phyloP scores from a whole-genome alignment of 2,888 invertebrate species.

The Masnerella sp. region DNA sequence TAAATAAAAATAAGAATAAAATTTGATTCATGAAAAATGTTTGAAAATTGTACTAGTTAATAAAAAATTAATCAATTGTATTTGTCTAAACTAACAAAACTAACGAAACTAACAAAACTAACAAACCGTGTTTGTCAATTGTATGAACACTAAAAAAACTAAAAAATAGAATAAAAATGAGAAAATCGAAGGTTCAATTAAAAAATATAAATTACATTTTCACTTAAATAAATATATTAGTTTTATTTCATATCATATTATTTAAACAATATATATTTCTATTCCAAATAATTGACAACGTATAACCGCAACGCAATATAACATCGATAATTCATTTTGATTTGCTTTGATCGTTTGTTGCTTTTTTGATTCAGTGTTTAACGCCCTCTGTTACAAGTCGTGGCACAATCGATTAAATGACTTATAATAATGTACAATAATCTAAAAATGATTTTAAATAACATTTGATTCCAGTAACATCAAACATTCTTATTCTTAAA shows the following conservation, averaged over 20 bases:
- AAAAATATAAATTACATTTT: slow-evolving; percentile 22
- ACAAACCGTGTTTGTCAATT: too few species aligned
- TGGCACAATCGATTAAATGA: slow-evolving; percentile 29
- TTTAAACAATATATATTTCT: slow-evolving; percentile 70
- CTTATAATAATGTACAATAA: slow-evolving; percentile 27
- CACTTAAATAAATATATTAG: slow-evolving; percentile 73
- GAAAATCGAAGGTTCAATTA: not conserved
- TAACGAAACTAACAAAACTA: too few species aligned
- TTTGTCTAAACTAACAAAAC: too few species aligned
- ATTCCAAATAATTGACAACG: slow-evolving; percentile 67
- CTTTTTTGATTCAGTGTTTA: slow-evolving; percentile 5
- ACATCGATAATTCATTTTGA: slow-evolving; percentile 58
- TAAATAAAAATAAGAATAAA: too few species aligned
- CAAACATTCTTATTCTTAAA: slow-evolving; percentile 41
- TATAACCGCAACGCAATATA: slow-evolving; percentile 62
- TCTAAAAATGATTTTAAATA: slow-evolving; percentile 43
- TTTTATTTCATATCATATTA: slow-evolving; percentile 72
- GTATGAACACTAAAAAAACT: too few species aligned
- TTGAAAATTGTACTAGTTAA: too few species aligned
- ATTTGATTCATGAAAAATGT: too few species aligned
- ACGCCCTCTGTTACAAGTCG: slow-evolving; percentile 5
- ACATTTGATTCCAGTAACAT: slow-evolving; percentile 43
- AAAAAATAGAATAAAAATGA: not conserved
- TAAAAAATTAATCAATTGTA: too few species aligned
- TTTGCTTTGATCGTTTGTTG: slow-evolving; percentile 24